Evolutionary conservation across 1,140 invertebrate species (phyloP).

Genomic region (Scaptomyza hsui): DNA sequence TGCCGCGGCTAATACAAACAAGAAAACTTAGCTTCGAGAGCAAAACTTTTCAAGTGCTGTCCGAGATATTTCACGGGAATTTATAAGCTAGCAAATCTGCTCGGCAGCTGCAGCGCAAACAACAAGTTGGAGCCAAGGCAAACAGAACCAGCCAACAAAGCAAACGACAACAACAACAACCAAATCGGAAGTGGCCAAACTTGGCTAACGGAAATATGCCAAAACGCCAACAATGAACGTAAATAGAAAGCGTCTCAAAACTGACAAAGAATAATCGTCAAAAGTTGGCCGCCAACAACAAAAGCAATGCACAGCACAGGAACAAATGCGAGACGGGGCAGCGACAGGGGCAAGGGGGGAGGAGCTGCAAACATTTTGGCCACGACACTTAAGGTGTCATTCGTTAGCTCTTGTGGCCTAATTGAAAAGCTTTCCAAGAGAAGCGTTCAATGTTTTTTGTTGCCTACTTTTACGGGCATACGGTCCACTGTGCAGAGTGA

Average conservation of each 20-base stretch:
- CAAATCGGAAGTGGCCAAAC: slow-evolving; percentile 54
- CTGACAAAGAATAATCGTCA: slow-evolving; percentile 51
- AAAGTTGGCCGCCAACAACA: slow-evolving; percentile 26
- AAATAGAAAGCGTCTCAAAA: slow-evolving; percentile 43
- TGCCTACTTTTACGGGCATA: slow-evolving; percentile 48
- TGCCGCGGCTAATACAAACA: slow-evolving; percentile 72
- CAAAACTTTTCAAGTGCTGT: slow-evolving; percentile 77
- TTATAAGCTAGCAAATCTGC: slow-evolving; percentile 76
- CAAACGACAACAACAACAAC: slow-evolving; percentile 10
- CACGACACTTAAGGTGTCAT: slow-evolving; percentile 63
- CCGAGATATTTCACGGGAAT: slow-evolving; percentile 76
- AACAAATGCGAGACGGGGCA: not conserved
- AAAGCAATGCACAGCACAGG: slow-evolving; percentile 7
- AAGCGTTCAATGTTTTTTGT: slow-evolving; percentile 29
- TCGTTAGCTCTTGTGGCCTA: slow-evolving; percentile 61
- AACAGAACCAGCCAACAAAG: slow-evolving; percentile 27
- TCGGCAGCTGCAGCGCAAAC: slow-evolving; percentile 33
- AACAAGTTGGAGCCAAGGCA: slow-evolving; percentile 46
- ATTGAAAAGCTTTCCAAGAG: slow-evolving; percentile 64
- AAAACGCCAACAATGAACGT: slow-evolving; percentile 47
- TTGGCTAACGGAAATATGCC: slow-evolving; percentile 70
- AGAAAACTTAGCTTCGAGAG: slow-evolving; percentile 11
- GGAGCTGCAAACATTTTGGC: slow-evolving; percentile 14
- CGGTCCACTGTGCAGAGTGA: slow-evolving; percentile 39
- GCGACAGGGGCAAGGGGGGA: not conserved